phyloP scores from a whole-genome alignment of 2,113 vertebrate species.

The Scalopus aquaticus region DNA sequence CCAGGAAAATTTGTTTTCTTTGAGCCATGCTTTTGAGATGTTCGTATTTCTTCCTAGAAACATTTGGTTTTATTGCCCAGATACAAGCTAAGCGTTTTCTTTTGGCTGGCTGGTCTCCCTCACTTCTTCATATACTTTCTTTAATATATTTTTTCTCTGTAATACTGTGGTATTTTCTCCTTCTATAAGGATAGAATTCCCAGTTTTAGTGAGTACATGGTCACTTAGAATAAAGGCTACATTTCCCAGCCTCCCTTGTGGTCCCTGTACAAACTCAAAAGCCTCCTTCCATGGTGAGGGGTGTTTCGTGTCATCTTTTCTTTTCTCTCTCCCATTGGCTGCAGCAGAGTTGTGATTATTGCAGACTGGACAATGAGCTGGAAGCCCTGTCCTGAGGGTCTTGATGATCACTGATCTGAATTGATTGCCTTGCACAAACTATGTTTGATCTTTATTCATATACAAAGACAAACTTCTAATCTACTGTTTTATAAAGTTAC shows the following conservation, averaged over 20 bases:
- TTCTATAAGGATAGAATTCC: background rate
- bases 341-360: background rate
- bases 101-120: background rate
- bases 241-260: background rate
- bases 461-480: background rate
- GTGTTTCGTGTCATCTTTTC: background rate
- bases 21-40: background rate
- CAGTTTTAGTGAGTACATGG: background rate
- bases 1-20: background rate
- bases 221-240: background rate
- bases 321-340: background rate
- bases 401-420: background rate
- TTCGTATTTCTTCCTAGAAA: background rate
- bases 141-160: background rate
- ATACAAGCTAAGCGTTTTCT: background rate
- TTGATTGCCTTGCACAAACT: background rate
- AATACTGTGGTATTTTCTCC: background rate
- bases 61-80: background rate
- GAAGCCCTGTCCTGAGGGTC: background rate
- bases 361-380: background rate
- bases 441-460: background rate
- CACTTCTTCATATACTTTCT: background rate
- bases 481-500: background rate
- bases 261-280: background rate
- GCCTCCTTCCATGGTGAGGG: background rate